Percentiles rank a stretch among this genome's conserved stretches.
These are phyloP conservation scores for Drosophila serrata DNA, from an alignment of 1,140 invertebrate species.

Conservation along the genomic window DNA sequence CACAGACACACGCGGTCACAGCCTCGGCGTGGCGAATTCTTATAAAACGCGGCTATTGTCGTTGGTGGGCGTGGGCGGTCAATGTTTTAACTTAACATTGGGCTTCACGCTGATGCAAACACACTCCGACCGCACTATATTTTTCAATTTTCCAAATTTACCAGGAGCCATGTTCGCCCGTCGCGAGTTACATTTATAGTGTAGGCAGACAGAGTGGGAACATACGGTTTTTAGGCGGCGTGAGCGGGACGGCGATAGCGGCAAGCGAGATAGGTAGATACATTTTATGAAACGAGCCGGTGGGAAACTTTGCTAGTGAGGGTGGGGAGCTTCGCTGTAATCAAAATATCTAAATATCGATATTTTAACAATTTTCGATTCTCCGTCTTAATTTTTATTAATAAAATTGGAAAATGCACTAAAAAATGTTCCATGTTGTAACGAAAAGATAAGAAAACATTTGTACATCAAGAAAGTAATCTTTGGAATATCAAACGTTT, in stretches of 20 bases:
- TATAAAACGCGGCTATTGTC: conserved; percentile 36
- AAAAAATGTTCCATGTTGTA: too few relatives aligned
- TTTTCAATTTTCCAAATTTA: conserved; percentile 83
- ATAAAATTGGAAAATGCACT: too few relatives aligned
- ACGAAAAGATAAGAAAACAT: too few relatives aligned
- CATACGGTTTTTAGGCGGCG: conserved; percentile 43
- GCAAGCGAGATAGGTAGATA: not conserved
- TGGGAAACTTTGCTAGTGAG: too few relatives aligned
- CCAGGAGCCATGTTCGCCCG: conserved; percentile 86
- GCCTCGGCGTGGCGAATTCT: conserved; percentile 38
- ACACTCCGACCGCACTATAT: conserved; percentile 84
- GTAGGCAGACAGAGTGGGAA: conserved; percentile 46
- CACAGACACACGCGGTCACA: conserved; percentile 35
- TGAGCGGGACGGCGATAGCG: conserved; percentile 10
- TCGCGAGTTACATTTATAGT: conserved; percentile 72
- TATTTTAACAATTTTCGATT: too few relatives aligned
- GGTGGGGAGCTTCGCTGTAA: too few relatives aligned
- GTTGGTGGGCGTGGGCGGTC: conserved; percentile 34
- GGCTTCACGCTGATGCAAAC: conserved; percentile 74
- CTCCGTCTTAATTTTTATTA: too few relatives aligned
- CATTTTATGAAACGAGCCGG: too few relatives aligned
- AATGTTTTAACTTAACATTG: conserved; percentile 84
- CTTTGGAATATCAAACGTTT: too few relatives aligned
- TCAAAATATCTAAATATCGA: too few relatives aligned
- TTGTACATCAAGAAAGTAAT: too few relatives aligned